Base-by-base conservation (phyloP, 2,113 vertebrate genomes). In the Pao palembangensis region DNA sequence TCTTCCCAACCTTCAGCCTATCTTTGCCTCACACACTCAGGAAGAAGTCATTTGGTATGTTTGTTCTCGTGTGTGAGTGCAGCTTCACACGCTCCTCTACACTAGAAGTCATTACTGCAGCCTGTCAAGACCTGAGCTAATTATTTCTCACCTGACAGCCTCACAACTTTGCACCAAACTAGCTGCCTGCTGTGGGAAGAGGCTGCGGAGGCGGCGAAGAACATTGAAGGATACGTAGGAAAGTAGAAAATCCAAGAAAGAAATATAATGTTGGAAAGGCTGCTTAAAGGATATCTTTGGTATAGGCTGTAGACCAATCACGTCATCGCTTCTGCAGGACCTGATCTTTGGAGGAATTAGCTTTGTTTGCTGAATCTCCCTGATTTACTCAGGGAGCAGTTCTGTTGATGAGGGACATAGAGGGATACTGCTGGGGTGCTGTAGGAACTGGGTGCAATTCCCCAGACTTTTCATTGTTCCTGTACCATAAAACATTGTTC, bases 401-500 rank as follows among this genome's bases (percentile, higher is more conserved):
- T 90, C 87, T 80, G 87, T 86, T 91, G 90, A 91, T 80, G 81
- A 76, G 84, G 86, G 84, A 84, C 88, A 87, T 91, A 90, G 90
- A 85, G 88, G 88, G 92, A 92, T 89, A 92, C 83, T 85, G 84
- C 89, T 87, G 79, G 28, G 28, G 28, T 67, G 78, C 79, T 90
- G 88, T 89, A 85, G 92, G 92, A 92, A 91, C 88, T 91, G 88
- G 92, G 89, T 76, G 87, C 90, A 83, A 76, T 88, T 91, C 90
- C 87, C 86, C 76, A 67, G 87, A 85, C 82, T 89, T 88, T 89
- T 88, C 91, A 43, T 89, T 91, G 90, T 92, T 83, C 81, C 88
- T 71, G 20, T 17, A 34, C 51, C 43, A n/a, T 46, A 43, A 21
- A 20, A 59, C 23, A 60, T 57, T 49, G 53, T 53, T 71, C 10